Conservation (phyloP, 1,140 invertebrate genomes). For the Cherax quadricarinatus region DNA sequence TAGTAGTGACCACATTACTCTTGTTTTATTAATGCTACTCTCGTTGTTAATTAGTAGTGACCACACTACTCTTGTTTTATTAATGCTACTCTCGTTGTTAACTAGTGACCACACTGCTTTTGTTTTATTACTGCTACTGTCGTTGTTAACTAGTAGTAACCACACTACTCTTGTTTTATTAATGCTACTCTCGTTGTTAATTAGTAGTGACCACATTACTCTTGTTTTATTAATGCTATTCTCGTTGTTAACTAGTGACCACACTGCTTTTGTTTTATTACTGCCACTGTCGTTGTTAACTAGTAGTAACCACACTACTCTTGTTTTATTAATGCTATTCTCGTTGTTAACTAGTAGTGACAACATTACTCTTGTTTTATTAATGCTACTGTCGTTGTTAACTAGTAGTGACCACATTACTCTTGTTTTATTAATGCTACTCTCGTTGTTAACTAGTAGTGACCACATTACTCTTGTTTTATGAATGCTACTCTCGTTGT, state of each 20-base stretch:
- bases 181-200: not conserved
- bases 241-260: too few relatives aligned
- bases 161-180: constrained; percentile 16
- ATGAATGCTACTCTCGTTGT: not conserved
- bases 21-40: constrained; percentile 17
- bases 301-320: not conserved
- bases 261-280: too few relatives aligned
- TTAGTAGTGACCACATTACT: not conserved
- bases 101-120: too few relatives aligned
- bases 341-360: not conserved
- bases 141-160: not conserved
- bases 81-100: too few relatives aligned
- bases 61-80: constrained; percentile 19
- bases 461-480: not conserved
- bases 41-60: not conserved
- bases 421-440: constrained; percentile 19
- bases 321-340: constrained; percentile 13
- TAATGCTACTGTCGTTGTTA: not conserved
- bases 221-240: too few relatives aligned
- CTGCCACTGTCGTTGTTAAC: not conserved
- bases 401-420: not conserved
- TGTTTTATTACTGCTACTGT: not conserved
- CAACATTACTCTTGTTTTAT: constrained; percentile 16
- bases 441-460: not conserved
- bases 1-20: not conserved